Evolutionary conservation across 2,888 invertebrate genomes (phyloP).

Genomic region (Lasioglossum figueresi): DNA sequence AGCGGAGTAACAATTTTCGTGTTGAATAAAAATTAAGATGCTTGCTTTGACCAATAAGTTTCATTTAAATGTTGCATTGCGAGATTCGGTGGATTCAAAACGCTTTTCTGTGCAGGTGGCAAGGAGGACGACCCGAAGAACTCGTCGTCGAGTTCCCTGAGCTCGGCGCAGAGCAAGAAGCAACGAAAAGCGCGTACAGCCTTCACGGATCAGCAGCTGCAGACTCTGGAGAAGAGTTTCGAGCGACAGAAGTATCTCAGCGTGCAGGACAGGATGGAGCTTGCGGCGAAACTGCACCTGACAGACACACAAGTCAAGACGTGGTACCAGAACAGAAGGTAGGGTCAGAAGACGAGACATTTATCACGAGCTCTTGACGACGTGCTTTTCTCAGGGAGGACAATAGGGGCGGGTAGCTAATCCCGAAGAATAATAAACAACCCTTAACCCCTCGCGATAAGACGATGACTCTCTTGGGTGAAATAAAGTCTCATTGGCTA

Average conservation of each 20-base stretch:
- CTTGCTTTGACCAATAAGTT: neutral
- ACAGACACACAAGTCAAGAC: conserved; percentile 99
- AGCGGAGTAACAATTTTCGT: no score
- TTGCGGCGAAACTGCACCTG: conserved; percentile 97
- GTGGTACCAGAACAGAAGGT: conserved; percentile 99
- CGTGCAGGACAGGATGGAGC: conserved; percentile 98
- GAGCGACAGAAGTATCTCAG: conserved; percentile 98
- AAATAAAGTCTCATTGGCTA: neutral
- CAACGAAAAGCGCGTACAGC: conserved; percentile 98
- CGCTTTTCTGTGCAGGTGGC: conserved; percentile 87
- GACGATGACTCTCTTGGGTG: neutral
- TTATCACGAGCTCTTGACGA: conserved; percentile 13
- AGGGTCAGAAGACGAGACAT: conserved; percentile 56
- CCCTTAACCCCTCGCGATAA: neutral
- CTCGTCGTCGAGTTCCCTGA: conserved; percentile 85
- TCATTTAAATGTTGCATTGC: neutral
- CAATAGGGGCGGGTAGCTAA: conserved; percentile 21
- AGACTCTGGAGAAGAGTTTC: conserved; percentile 98
- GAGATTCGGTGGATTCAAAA: neutral
- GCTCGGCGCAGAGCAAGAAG: conserved; percentile 91
- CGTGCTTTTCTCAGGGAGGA: neutral
- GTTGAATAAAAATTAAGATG: no score
- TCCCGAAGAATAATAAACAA: conserved; percentile 32
- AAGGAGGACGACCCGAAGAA: conserved; percentile 93
- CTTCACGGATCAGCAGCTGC: conserved; percentile 99